These are phyloP conservation scores for Mellivora capensis DNA, from an alignment of 2,113 vertebrate genomes.

Conservation along the genomic window DNA sequence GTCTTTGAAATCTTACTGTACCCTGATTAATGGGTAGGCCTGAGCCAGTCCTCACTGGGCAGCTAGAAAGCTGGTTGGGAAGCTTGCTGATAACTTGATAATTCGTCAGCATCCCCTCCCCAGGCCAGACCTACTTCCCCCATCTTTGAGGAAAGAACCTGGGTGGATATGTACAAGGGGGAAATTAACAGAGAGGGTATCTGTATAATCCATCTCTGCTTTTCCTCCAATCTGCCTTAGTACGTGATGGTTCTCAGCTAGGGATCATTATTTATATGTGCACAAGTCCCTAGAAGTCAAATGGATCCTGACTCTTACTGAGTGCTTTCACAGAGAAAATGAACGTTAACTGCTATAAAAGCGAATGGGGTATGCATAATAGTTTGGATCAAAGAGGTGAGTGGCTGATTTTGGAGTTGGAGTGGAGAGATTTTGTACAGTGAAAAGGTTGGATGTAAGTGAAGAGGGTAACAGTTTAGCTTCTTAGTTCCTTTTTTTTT, in stretches of 20 bases:
- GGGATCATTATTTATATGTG: background rate
- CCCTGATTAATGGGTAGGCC: accelerated
- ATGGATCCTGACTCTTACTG: background rate
- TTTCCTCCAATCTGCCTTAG: background rate
- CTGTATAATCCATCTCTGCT: background rate
- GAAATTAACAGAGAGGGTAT: too few species aligned
- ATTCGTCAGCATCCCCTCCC: background rate
- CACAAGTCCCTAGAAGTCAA: background rate
- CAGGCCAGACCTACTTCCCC: too few species aligned
- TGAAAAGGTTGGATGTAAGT: background rate
- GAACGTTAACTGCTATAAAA: background rate
- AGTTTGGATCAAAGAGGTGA: background rate
- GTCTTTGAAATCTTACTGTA: background rate
- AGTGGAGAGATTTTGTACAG: background rate
- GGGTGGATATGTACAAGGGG: background rate
- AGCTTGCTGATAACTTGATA: too few species aligned
- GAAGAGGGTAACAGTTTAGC: background rate
- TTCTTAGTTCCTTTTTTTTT: background rate
- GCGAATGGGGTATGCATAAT: background rate
- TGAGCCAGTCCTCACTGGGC: background rate
- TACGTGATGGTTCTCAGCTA: accelerated
- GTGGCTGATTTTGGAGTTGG: background rate
- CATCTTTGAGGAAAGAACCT: background rate
- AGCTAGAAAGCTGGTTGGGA: background rate
- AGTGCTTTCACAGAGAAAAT: background rate